Conservation (phyloP, 2,888 invertebrate genomes). For the Campopleginae sp. region DNA sequence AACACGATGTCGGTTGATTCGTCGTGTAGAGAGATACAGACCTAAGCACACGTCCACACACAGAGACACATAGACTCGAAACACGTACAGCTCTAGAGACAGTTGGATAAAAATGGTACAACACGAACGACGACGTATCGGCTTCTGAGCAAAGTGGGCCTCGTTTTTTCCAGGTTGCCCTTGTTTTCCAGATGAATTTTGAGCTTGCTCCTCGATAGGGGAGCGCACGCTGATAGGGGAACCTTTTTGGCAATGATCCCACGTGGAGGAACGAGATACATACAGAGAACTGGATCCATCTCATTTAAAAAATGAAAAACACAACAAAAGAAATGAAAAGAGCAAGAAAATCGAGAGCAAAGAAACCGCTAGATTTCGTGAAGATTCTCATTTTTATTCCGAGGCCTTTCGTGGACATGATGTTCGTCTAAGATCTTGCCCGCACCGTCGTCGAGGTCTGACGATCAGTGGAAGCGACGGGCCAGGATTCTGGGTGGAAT, state of each 20-base stretch:
- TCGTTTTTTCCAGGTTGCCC: slow-evolving; percentile 11
- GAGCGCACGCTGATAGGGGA: slow-evolving; percentile 10
- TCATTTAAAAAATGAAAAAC: not conserved
- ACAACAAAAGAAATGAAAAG: not conserved
- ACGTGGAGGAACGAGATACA: slow-evolving; percentile 26
- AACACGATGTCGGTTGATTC: slow-evolving; percentile 26
- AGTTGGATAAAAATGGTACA: slow-evolving; percentile 21
- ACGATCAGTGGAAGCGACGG: not conserved
- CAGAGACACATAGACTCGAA: not conserved
- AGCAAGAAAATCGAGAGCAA: not conserved
- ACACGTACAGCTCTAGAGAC: slow-evolving; percentile 15
- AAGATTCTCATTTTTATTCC: not conserved
- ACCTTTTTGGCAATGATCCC: slow-evolving; percentile 63
- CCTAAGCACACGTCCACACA: slow-evolving; percentile 4
- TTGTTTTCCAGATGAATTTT: slow-evolving; percentile 4
- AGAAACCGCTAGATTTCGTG: not conserved
- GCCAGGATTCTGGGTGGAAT: slow-evolving; percentile 7
- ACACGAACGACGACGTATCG: slow-evolving; percentile 30
- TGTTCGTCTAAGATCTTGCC: not conserved
- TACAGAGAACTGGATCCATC: not conserved
- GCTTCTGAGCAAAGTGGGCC: slow-evolving; percentile 32
- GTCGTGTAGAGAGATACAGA: slow-evolving; percentile 21
- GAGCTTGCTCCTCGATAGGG: not conserved
- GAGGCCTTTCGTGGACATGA: not conserved
- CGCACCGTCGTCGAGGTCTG: slow-evolving; percentile 2